Percentiles rank a stretch among this genome's conserved stretches.
These are phyloP conservation scores for Pseudopodoces humilis DNA, from an alignment of 2,113 vertebrate species.

Conservation along the genomic window DNA sequence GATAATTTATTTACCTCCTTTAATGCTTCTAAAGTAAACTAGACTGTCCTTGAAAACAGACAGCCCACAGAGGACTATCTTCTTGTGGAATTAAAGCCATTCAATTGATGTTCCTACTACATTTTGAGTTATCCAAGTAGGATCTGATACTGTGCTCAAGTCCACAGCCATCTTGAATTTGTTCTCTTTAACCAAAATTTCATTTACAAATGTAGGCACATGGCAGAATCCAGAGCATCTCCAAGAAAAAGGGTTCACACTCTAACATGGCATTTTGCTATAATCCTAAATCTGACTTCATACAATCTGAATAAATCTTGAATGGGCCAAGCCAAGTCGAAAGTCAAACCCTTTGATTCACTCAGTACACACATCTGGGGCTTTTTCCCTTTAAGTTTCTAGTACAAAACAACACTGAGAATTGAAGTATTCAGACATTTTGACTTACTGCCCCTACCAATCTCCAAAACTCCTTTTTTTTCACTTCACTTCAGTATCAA, in stretches of 20 bases:
- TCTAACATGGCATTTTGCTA: background rate
- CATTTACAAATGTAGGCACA: accelerated
- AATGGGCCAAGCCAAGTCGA: background rate
- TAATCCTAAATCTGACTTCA: background rate
- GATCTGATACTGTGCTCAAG: background rate
- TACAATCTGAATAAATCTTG: background rate
- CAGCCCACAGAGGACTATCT: background rate
- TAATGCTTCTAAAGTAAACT: background rate
- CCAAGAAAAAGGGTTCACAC: background rate
- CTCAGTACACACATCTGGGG: accelerated
- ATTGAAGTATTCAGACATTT: background rate
- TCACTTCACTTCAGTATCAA: background rate
- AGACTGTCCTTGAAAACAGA: background rate
- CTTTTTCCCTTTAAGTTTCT: background rate
- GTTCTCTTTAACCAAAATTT: background rate
- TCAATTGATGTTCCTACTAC: background rate
- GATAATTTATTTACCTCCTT: background rate
- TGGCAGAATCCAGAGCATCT: background rate
- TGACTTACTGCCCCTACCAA: background rate
- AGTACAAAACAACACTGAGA: background rate
- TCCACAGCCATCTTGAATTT: background rate
- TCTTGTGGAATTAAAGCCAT: background rate
- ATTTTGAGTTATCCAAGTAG: background rate
- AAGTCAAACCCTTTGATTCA: background rate
- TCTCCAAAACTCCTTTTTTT: background rate